Percentiles rank a stretch among this genome's conserved stretches.
Conservation (phyloP, 2,113 vertebrate species). For the Psittacula cyanocephala region DNA sequence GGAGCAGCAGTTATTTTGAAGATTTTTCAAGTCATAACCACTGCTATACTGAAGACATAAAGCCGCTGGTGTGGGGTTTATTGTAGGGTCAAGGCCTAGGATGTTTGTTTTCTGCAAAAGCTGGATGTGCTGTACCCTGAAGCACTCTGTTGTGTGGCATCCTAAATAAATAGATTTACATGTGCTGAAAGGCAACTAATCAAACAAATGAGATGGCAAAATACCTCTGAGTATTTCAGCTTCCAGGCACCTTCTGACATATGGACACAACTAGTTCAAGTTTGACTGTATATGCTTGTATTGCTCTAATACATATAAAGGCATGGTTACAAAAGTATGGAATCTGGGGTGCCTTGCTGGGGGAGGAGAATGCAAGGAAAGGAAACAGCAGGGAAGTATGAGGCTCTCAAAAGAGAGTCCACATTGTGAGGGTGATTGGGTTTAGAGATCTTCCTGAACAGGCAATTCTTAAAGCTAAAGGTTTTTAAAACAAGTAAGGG, state of each 20-base stretch:
- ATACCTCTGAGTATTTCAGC: background rate
- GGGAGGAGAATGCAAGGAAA: background rate
- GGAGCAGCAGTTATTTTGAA: background rate
- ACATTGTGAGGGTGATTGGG: background rate
- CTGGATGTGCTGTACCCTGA: background rate
- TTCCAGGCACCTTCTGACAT: background rate
- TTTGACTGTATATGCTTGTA: background rate
- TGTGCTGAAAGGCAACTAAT: background rate
- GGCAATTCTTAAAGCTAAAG: background rate
- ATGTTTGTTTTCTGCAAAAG: background rate
- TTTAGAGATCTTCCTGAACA: background rate
- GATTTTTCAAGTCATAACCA: background rate
- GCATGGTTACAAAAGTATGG: background rate
- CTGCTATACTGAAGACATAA: background rate
- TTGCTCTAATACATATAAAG: background rate
- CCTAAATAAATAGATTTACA: background rate
- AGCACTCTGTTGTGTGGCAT: fast-evolving
- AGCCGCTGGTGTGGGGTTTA: background rate
- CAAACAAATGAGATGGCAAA: background rate
- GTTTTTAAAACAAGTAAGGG: background rate
- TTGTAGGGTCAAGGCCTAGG: background rate
- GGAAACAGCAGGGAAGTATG: background rate
- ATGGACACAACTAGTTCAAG: background rate
- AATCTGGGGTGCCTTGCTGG: background rate
- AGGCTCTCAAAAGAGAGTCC: background rate